Evolutionary conservation across 1,140 invertebrate genomes (phyloP), one percentile per base, ranked within the genome.

Genomic region (Aphelinus certus): DNA sequence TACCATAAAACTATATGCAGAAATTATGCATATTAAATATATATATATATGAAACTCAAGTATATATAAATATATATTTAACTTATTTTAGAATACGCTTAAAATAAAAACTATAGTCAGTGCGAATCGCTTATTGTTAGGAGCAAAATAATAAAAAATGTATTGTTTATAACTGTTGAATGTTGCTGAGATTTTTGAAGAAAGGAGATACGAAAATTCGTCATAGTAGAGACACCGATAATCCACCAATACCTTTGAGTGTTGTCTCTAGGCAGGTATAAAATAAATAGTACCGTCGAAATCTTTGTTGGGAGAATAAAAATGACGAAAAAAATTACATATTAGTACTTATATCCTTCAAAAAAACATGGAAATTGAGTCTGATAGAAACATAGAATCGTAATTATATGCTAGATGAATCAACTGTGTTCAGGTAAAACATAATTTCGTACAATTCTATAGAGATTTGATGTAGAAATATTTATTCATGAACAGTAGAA

Each of bases 11-110:
- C 70, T 76, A 77, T 71, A 77, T 68, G n/a, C 64, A 72, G 58
- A 61, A 26, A 65, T 66, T 73, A 55, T 70, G 70, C 69, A 49
- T 77, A 75, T 61, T 73, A 72, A 67, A 76, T 76, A 76, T 70
- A 71, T 68, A 64, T 68, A 75, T 61, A 76, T 65, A 77, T 67
- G 63, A 75, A 63, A 57, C 62, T 67, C 57, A 72, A 70, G 6
- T 71, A 78, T 79, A 48, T 75, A 76, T 74, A 55, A 75, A 73
- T 78, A 75, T 62, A 80, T 79, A 77, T 76, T 80, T 80, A 83
- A 81, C 60, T 81, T 82, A 79, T 81, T 80, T 82, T 81, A 83
- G 77, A 74, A 78, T 81, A 81, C 74, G 81, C 80, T 81, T 83
- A 81, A 80, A 73, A 74, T 65, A 76, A 71, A 75, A 61, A 73